Percentiles rank a stretch among this genome's conserved stretches.
Conservation (phyloP, 2,888 invertebrate genomes). For the Ophion costatus region DNA sequence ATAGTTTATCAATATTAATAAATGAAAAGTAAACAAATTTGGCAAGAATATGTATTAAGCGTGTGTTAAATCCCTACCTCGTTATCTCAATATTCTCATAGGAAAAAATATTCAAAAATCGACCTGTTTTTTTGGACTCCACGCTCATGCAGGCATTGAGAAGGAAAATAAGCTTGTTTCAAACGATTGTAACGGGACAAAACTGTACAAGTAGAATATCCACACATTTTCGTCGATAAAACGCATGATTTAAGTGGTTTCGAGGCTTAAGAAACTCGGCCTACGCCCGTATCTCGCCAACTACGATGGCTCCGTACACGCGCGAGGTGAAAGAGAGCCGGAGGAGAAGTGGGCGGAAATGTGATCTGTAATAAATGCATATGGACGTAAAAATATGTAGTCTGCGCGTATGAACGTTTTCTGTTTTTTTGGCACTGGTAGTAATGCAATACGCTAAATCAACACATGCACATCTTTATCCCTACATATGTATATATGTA, state of each 20-base stretch:
- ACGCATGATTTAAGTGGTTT: constrained; percentile 54
- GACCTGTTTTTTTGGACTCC: neutral
- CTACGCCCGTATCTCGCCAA: constrained; percentile 42
- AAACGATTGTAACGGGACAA: constrained; percentile 8
- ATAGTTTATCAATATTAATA: too few species aligned
- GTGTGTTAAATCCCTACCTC: neutral
- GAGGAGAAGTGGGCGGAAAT: constrained; percentile 60
- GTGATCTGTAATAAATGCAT: constrained; percentile 57
- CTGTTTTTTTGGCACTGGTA: neutral
- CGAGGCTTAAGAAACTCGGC: constrained; percentile 47
- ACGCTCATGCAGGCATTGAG: neutral
- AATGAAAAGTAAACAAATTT: too few species aligned
- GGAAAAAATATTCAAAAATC: neutral
- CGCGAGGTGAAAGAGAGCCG: neutral
- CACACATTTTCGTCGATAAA: constrained; percentile 43
- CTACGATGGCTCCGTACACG: neutral
- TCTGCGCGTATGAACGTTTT: neutral
- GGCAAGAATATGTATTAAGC: too few species aligned
- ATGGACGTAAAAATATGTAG: constrained; percentile 35
- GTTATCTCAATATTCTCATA: neutral
- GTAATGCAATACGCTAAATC: constrained; percentile 30
- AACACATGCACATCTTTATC: constrained; percentile 5
- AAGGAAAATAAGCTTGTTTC: neutral
- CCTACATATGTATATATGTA: neutral
- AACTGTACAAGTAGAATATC: neutral